A percentile compares a stretch with the other conserved stretches of the same genome.
These are phyloP conservation scores for Atethmia centrago DNA, from an alignment of 2,888 invertebrate genomes.

Conservation along the genomic window DNA sequence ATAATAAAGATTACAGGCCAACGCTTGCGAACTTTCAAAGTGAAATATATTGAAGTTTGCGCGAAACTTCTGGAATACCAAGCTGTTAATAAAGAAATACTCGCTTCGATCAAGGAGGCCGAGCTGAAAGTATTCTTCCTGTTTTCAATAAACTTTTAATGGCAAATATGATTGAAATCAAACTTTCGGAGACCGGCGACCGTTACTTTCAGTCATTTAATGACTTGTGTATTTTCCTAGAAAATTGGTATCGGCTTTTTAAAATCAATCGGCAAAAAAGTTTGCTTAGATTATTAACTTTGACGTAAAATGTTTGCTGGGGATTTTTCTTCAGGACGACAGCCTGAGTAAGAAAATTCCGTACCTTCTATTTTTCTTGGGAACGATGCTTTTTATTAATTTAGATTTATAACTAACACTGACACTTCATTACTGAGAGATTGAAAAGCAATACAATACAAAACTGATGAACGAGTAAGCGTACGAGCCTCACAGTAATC, in stretches of 20 bases:
- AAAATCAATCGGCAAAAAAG: constrained; percentile 43
- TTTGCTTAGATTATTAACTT: constrained; percentile 23
- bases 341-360: too few species aligned
- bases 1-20: constrained; percentile 54
- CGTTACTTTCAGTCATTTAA: constrained; percentile 50
- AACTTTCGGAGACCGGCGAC: constrained; percentile 40
- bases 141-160: constrained; percentile 69
- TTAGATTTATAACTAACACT: background rate
- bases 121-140: constrained; percentile 58
- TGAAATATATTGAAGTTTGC: constrained; percentile 67
- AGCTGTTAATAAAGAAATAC: constrained; percentile 66
- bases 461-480: too few species aligned
- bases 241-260: constrained; percentile 36
- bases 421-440: background rate
- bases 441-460: background rate
- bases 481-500: background rate
- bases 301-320: background rate
- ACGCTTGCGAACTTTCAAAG: constrained; percentile 61
- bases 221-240: constrained; percentile 46
- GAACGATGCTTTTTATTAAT: background rate
- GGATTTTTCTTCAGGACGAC: too few species aligned
- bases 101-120: constrained; percentile 53
- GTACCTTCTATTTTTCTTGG: too few species aligned
- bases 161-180: constrained; percentile 64
- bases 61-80: constrained; percentile 65